Evolutionary conservation across 1,140 invertebrate species (phyloP).

Genomic region (Aphelinus atriplicis): DNA sequence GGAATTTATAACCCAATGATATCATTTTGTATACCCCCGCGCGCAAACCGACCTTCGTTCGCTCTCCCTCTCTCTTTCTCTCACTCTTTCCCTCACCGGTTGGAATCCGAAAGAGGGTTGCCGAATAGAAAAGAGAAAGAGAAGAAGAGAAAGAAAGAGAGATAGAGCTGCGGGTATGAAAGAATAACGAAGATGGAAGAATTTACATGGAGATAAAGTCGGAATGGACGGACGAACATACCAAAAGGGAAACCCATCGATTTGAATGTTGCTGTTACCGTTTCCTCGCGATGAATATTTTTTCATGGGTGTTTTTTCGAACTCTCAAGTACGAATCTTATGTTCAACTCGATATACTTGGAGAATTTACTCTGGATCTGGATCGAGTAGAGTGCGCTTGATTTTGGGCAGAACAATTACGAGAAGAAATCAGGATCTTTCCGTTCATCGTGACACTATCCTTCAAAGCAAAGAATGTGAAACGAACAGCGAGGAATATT

Average conservation of each 20-base stretch:
- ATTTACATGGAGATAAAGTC: constrained; percentile 23
- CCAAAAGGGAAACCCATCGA: not conserved
- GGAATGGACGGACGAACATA: not conserved
- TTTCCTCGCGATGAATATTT: too few relatives aligned
- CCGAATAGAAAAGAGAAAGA: constrained; percentile 22
- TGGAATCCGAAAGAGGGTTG: not conserved
- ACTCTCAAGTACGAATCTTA: too few relatives aligned
- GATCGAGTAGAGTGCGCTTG: not conserved
- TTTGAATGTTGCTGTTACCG: not conserved
- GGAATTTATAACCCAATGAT: constrained; percentile 66
- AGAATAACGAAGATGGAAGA: constrained; percentile 32
- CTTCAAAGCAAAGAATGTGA: not conserved
- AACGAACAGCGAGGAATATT: not conserved
- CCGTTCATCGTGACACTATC: too few relatives aligned
- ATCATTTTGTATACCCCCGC: constrained; percentile 59
- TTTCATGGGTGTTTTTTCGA: too few relatives aligned
- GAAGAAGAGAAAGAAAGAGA: constrained; percentile 20
- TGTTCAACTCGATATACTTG: too few relatives aligned
- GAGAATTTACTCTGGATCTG: not conserved
- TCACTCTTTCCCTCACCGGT: not conserved
- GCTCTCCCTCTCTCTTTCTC: constrained; percentile 6
- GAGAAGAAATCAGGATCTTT: too few relatives aligned
- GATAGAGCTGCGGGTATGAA: constrained; percentile 25
- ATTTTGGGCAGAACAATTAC: not conserved
- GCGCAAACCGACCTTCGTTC: constrained; percentile 23